phyloP scores from a whole-genome alignment of 1,140 invertebrate species.

The Acyrthosiphon pisum region DNA sequence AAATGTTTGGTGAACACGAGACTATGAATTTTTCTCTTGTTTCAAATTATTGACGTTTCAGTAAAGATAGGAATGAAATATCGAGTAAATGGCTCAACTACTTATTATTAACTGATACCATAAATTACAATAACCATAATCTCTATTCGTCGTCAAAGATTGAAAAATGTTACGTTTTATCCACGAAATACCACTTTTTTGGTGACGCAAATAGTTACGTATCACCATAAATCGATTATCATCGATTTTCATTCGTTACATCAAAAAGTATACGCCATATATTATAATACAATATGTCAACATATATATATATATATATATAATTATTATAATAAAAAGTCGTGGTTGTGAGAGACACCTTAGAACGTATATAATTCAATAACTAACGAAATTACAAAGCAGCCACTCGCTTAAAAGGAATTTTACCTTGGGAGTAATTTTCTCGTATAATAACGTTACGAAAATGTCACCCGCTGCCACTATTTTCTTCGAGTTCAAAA shows the following conservation, averaged over 20 bases:
- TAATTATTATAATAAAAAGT: slow-evolving; percentile 7
- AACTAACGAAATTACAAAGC: slow-evolving; percentile 10
- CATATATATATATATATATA: background rate
- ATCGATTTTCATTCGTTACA: background rate
- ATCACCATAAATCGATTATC: background rate
- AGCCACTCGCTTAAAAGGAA: slow-evolving; percentile 29
- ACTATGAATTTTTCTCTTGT: too few species aligned
- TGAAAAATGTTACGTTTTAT: too few species aligned
- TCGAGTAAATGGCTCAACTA: background rate
- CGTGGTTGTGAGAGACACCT: background rate
- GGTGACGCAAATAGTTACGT: background rate
- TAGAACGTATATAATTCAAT: slow-evolving; percentile 26
- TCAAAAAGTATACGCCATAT: background rate
- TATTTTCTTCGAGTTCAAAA: background rate
- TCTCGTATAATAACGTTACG: slow-evolving; percentile 21
- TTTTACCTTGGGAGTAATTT: slow-evolving; percentile 39
- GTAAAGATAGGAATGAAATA: too few species aligned
- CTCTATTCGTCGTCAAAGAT: background rate
- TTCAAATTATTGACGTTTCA: too few species aligned
- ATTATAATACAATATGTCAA: background rate
- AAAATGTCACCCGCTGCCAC: background rate
- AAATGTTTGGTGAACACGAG: too few species aligned
- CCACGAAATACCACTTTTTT: background rate
- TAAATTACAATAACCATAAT: background rate
- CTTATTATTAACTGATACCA: background rate